phyloP scores from a whole-genome alignment of 2,888 invertebrate species.

The Limnephilus marmoratus region DNA sequence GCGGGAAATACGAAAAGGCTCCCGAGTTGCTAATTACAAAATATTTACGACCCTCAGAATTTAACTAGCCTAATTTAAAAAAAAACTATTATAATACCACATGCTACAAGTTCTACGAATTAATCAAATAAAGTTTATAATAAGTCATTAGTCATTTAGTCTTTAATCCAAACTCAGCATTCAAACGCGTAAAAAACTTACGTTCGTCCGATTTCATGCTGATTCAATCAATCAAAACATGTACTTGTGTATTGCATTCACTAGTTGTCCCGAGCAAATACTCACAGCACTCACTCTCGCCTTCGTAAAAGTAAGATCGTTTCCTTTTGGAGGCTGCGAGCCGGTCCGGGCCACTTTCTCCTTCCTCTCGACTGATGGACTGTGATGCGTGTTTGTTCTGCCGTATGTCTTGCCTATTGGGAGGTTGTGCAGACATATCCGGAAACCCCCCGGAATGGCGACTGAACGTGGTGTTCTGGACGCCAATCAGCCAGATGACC shows the following conservation, averaged over 20 bases:
- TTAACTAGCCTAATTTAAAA: neutral
- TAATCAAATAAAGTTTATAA: neutral
- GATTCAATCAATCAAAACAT: neutral
- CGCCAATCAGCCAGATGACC: neutral
- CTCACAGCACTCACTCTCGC: conserved; percentile 19
- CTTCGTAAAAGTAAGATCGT: conserved; percentile 41
- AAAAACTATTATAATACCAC: no score
- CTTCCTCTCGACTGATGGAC: conserved; percentile 2
- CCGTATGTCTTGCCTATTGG: neutral
- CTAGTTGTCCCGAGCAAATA: neutral
- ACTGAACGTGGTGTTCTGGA: neutral
- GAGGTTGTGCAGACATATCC: neutral
- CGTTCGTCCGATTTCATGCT: neutral
- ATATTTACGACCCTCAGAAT: neutral
- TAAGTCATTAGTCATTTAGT: neutral
- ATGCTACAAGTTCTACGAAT: no score
- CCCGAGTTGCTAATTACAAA: neutral
- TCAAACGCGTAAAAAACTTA: neutral
- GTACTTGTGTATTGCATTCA: neutral
- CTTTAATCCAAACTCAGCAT: neutral
- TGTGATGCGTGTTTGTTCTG: neutral
- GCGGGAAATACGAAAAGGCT: no score
- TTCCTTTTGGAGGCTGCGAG: conserved; percentile 42
- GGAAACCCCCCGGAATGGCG: neutral
- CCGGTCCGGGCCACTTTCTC: conserved; percentile 28